A percentile compares a stretch with the other conserved stretches of the same genome.
phyloP scores from a whole-genome alignment of 2,113 vertebrate genomes.

The Stomatorhinus ivindoensis region DNA sequence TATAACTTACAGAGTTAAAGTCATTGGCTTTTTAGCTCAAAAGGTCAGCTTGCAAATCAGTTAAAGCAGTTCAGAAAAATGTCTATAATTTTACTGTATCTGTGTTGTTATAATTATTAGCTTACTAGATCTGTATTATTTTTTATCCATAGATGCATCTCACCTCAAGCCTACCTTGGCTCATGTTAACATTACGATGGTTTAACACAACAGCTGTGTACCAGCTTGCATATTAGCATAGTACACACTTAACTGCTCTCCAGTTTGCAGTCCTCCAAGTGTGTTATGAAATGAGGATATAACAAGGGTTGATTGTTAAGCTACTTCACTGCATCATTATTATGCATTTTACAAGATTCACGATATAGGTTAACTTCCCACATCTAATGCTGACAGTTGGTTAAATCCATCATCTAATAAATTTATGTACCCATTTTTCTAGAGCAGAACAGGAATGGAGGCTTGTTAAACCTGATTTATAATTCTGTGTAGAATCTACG shows the following conservation, averaged over 20 bases:
- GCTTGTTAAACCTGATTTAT: background rate
- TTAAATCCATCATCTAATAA: background rate
- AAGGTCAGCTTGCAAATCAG: background rate
- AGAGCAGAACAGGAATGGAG: background rate
- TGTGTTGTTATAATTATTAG: background rate
- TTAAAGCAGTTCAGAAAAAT: background rate
- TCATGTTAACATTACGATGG: background rate
- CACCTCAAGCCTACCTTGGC: conserved; percentile 1
- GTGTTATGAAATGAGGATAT: background rate
- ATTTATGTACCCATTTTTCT: background rate
- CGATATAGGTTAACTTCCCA: background rate
- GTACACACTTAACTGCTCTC: background rate
- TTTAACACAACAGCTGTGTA: background rate
- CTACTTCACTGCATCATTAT: background rate
- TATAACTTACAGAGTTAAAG: background rate
- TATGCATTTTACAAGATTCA: background rate
- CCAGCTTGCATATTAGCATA: conserved; percentile 1
- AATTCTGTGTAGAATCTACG: background rate
- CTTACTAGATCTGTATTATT: background rate
- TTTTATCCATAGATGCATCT: background rate
- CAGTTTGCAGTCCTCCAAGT: background rate
- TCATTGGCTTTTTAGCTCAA: background rate
- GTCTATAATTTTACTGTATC: background rate
- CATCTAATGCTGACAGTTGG: background rate
- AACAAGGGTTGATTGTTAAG: background rate